phyloP scores from a whole-genome alignment of 2,888 invertebrate species.

The Apoda limacodes region DNA sequence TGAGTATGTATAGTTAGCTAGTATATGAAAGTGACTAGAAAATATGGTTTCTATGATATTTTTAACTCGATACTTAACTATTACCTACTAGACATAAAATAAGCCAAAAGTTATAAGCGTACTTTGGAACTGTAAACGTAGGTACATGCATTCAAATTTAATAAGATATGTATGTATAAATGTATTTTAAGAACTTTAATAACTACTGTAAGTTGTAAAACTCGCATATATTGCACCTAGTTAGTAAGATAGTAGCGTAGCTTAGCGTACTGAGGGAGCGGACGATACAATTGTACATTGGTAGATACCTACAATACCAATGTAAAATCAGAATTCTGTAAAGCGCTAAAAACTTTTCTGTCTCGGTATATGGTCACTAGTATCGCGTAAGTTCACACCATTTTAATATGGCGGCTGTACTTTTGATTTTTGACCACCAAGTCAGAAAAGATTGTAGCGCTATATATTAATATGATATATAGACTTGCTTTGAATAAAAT shows the following conservation, averaged over 20 bases:
- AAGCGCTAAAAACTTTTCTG: neutral
- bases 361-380: too few species aligned
- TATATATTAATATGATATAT: too few species aligned
- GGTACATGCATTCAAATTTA: constrained; percentile 29
- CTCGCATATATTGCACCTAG: constrained; percentile 63
- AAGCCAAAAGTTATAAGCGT: constrained; percentile 28
- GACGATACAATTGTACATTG: constrained; percentile 27
- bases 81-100: constrained; percentile 23
- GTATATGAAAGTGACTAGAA: too few species aligned
- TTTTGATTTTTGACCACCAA: too few species aligned
- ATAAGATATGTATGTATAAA: constrained; percentile 26
- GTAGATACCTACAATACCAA: neutral
- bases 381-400: too few species aligned
- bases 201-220: constrained; percentile 34
- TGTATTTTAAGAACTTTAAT: constrained; percentile 36
- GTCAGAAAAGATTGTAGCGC: too few species aligned
- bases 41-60: too few species aligned
- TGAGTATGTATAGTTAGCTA: too few species aligned
- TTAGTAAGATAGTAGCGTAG: constrained; percentile 52
- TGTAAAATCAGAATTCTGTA: neutral
- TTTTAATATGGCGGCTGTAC: too few species aligned
- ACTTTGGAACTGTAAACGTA: constrained; percentile 21
- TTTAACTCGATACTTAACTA: constrained; percentile 22
- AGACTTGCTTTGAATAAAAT: too few species aligned
- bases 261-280: constrained; percentile 29